Evolutionary conservation across 1,140 invertebrate species (phyloP).

Genomic region (Phthorimaea operculella): DNA sequence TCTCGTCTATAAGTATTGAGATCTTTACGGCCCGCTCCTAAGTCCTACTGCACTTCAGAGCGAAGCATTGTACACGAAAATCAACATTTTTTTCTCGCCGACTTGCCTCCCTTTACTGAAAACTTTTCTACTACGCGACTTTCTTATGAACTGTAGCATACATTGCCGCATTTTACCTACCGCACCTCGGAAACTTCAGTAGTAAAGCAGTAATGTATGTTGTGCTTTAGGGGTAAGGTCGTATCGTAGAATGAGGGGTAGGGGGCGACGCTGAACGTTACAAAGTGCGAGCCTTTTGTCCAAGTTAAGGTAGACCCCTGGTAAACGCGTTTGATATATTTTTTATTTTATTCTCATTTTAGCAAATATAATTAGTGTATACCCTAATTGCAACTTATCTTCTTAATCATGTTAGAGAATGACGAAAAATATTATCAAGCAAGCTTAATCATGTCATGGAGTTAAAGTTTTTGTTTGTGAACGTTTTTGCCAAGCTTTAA

Average conservation of each 20-base stretch:
- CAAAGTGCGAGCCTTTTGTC: slow-evolving; percentile 66
- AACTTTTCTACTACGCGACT: slow-evolving; percentile 19
- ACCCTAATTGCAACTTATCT: too few relatives aligned
- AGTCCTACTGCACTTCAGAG: slow-evolving; percentile 50
- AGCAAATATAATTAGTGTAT: too few relatives aligned
- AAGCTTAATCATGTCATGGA: too few relatives aligned
- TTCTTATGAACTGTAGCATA: too few relatives aligned
- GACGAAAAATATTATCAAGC: too few relatives aligned
- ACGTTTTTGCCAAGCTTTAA: too few relatives aligned
- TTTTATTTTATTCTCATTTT: too few relatives aligned
- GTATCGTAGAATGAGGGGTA: slow-evolving; percentile 7
- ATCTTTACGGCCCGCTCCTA: slow-evolving; percentile 21
- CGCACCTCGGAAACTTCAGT: slow-evolving; percentile 18
- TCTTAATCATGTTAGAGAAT: too few relatives aligned
- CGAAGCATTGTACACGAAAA: slow-evolving; percentile 43
- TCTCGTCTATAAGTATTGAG: slow-evolving; percentile 19
- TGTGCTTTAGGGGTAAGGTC: not conserved
- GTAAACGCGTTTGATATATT: too few relatives aligned
- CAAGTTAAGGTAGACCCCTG: not conserved
- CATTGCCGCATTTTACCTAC: slow-evolving; percentile 24
- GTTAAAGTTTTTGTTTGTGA: too few relatives aligned
- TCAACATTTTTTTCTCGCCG: slow-evolving; percentile 51
- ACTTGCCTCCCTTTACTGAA: slow-evolving; percentile 28
- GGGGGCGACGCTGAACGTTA: slow-evolving; percentile 57
- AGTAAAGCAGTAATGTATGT: not conserved